Evolutionary conservation across 2,113 vertebrate genomes (phyloP).

Genomic region (Pteruthius melanotis): DNA sequence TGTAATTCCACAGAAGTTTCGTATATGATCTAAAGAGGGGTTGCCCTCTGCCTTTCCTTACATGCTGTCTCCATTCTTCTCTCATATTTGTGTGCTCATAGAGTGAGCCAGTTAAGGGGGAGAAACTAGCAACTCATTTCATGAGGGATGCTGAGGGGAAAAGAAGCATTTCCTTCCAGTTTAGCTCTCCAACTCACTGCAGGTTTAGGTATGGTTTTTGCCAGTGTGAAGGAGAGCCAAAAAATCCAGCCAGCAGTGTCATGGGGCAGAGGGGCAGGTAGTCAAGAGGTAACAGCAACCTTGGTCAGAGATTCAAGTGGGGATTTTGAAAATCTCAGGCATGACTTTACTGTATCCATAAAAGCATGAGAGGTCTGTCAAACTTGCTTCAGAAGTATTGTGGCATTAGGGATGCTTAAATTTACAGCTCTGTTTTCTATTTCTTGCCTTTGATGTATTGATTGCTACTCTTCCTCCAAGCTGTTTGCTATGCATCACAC

Average conservation of each 20-base stretch:
- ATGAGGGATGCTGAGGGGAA: fast-evolving
- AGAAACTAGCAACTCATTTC: background rate
- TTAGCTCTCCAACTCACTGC: background rate
- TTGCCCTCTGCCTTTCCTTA: background rate
- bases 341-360: background rate
- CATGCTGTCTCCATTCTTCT: background rate
- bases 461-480: conserved; percentile 1
- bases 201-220: background rate
- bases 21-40: background rate
- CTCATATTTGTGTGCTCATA: background rate
- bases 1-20: background rate
- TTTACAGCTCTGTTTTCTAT: background rate
- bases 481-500: background rate
- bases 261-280: background rate
- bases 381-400: background rate
- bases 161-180: background rate
- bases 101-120: background rate
- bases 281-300: background rate
- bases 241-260: background rate
- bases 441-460: background rate
- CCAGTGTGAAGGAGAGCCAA: background rate
- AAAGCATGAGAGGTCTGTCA: background rate
- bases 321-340: background rate
- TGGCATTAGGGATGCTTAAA: background rate
- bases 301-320: background rate